Evolutionary conservation across 2,797 vertebrate species (phyloP).

Genomic region (Loris lydekkerianus): DNA sequence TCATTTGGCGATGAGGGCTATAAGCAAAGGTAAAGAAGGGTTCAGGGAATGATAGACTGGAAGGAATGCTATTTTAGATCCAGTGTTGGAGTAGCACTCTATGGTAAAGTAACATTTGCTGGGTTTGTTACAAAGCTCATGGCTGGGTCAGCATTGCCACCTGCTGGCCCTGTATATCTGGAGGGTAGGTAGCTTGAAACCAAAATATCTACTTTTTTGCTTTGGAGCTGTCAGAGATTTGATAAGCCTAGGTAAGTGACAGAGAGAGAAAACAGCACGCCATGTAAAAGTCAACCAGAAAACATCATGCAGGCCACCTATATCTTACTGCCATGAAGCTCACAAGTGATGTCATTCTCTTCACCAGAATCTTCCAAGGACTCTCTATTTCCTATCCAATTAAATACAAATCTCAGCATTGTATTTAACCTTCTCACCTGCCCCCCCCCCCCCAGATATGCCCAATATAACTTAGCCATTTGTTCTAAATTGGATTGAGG

Average conservation of each 20-base stretch:
- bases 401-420: background rate
- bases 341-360: background rate
- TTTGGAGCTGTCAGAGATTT: background rate
- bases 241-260: background rate
- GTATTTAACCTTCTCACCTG: background rate
- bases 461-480: background rate
- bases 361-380: background rate
- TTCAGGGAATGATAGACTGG: background rate
- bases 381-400: background rate
- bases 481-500: background rate
- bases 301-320: background rate
- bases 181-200: background rate
- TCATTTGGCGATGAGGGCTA: background rate
- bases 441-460: too few species aligned
- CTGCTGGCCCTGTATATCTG: background rate
- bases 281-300: background rate
- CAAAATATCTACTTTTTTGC: background rate
- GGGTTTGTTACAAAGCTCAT: background rate
- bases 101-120: background rate
- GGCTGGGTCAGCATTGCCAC: slow-evolving; percentile 7
- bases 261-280: background rate
- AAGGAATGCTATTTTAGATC: background rate
- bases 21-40: background rate
- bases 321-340: background rate
- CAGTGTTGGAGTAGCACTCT: too few species aligned